Base-by-base conservation (phyloP, 2,888 invertebrate genomes). In the Saturnia pavonia region DNA sequence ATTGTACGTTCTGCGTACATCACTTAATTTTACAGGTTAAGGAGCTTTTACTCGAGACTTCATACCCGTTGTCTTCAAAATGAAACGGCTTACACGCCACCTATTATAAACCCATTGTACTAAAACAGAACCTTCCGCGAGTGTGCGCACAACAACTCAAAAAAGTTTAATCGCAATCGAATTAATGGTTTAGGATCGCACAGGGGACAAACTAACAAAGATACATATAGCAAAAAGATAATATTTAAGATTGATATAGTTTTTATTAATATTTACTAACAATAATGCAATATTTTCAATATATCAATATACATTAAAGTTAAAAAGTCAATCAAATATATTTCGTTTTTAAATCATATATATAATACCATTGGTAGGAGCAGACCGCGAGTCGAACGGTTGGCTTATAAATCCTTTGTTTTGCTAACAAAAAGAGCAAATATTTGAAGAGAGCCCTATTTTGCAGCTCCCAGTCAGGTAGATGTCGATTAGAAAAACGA, bases 341-440 rank as follows among this genome's bases (percentile, higher is more conserved):
- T 40, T 27, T 4, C 22, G 40, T 60, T 60, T 69, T 34, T 22
- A 51, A 48, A 40, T 34, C 40, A 4, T 22, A 69, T 48, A 7
- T 65, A 22, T 22, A 19, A 45, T 7, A 40, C 68, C 68, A 68
- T 42, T 74, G 63, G 77, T 77, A 76, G 73, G 71, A 73, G 73
- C 66, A 40, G 66, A 42, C 42, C 70, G 42, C 69, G 72, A 77
- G 75, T 76, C 74, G 69, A 78, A 78, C 76, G 76, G 73, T 77
- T 77, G 70, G 73, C 72, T 74, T 78, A 75, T 77, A 80, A 81
- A 83, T 74, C 80, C 77, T 79, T 81, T 84, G 80, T 85, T 85
- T 84, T 82, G 74, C 70, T 40, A 73, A 70, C 71, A 79, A 83
- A 84, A 82, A 82, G 79, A 80, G 75, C 75, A 79, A 73, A 70